These are phyloP conservation scores for Patella caerulea DNA, from an alignment of 2,888 invertebrate species.

Conservation along the genomic window DNA sequence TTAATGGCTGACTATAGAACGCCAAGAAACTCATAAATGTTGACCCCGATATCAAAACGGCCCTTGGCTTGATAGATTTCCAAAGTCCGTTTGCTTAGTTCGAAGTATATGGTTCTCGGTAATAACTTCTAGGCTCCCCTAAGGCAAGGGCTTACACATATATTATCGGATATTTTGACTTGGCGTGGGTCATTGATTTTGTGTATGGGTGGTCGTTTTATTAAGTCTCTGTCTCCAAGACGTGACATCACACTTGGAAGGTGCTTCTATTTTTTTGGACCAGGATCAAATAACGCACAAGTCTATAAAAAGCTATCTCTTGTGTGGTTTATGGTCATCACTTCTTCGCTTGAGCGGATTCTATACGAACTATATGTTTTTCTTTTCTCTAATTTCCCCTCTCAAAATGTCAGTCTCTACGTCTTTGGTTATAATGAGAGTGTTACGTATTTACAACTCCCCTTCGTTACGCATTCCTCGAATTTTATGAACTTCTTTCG, in stretches of 20 bases:
- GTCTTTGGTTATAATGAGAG: not conserved
- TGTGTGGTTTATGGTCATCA: constrained; percentile 6
- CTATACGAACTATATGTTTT: not conserved
- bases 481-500: constrained; percentile 9
- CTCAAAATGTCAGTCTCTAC: not conserved
- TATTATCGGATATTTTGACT: not conserved
- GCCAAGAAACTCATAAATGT: constrained; percentile 2
- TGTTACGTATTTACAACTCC: not conserved
- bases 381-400: not conserved
- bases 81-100: not conserved
- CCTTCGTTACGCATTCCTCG: constrained; percentile 5
- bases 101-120: not conserved
- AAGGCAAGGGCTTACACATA: not conserved
- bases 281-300: not conserved
- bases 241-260: not conserved
- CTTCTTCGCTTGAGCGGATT: not conserved
- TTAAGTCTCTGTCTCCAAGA: no score
- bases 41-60: not conserved
- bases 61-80: not conserved
- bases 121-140: not conserved
- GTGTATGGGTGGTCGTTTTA: constrained; percentile 1
- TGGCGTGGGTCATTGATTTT: not conserved
- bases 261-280: not conserved
- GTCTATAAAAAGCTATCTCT: constrained; percentile 5
- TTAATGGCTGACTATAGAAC: constrained; percentile 1